These are phyloP conservation scores for Calycopis cecrops DNA, from an alignment of 1,140 invertebrate genomes.

Conservation along the genomic window DNA sequence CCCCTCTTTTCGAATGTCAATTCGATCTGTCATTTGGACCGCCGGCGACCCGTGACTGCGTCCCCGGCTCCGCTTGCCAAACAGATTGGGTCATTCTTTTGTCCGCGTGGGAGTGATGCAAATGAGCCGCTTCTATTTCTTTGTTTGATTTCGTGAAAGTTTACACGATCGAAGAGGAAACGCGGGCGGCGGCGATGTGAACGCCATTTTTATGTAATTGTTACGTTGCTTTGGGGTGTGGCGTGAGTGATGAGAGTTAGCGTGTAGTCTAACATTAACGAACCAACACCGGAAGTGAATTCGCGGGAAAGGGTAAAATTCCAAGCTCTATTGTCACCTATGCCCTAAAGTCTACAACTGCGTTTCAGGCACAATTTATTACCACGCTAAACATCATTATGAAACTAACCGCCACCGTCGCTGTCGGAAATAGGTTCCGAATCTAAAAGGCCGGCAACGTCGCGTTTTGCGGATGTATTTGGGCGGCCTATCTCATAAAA, in stretches of 20 bases:
- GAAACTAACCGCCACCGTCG: no score
- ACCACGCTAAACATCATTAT: no score
- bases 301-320: no score
- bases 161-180: constrained; percentile 71
- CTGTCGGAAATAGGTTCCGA: no score
- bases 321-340: no score
- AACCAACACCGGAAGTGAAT: no score
- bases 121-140: constrained; percentile 72
- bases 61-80: constrained; percentile 64
- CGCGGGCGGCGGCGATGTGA: constrained; percentile 63
- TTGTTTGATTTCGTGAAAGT: constrained; percentile 75
- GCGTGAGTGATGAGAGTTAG: constrained; percentile 30
- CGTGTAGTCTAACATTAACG: constrained; percentile 1
- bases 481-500: no score
- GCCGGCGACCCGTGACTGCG: constrained; percentile 48
- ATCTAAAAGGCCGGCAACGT: no score
- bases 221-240: constrained; percentile 50
- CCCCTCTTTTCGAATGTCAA: no score
- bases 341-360: no score
- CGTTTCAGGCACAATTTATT: no score
- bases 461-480: no score
- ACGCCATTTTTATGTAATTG: constrained; percentile 73
- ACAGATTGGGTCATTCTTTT: constrained; percentile 69
- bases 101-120: constrained; percentile 72
- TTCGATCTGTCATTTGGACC: constrained; percentile 12